Percentiles rank a stretch among this genome's conserved stretches.
These are phyloP conservation scores for Arbacia lixula DNA, from an alignment of 53 echinoderm and acorn worm genomes.

Conservation along the genomic window DNA sequence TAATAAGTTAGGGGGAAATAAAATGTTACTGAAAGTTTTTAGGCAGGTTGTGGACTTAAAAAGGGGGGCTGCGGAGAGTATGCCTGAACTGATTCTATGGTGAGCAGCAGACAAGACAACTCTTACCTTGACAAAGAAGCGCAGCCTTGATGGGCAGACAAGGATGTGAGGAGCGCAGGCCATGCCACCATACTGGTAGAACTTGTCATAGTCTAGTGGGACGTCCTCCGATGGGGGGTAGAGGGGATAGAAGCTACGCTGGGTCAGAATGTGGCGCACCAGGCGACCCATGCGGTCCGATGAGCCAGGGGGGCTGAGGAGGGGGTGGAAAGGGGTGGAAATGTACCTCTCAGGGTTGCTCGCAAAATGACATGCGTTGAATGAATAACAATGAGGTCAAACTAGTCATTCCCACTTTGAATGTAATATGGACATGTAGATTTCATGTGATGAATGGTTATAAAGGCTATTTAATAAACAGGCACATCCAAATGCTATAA, in stretches of 20 bases:
- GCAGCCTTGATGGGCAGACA: slow-evolving; percentile 82
- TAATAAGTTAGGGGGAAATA: no score
- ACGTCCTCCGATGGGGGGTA: slow-evolving; percentile 80
- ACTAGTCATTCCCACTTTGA: no score
- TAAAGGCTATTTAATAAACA: background rate
- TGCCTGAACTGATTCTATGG: no score
- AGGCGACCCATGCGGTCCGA: slow-evolving; percentile 91
- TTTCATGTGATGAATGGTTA: background rate
- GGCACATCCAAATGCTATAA: no score
- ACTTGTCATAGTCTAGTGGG: slow-evolving; percentile 83
- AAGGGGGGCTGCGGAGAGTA: no score
- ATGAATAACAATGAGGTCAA: no score
- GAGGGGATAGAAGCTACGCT: slow-evolving; percentile 88
- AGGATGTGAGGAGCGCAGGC: slow-evolving; percentile 80
- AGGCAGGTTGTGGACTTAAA: no score
- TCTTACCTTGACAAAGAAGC: slow-evolving; percentile 90
- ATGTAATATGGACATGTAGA: no score
- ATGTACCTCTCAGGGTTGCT: background rate
- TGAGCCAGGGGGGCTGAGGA: slow-evolving; percentile 72
- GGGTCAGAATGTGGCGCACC: slow-evolving; percentile 81
- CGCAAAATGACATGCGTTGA: background rate
- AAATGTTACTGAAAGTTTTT: no score
- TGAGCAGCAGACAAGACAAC: no score
- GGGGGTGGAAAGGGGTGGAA: background rate
- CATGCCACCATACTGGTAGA: slow-evolving; percentile 76